Evolutionary conservation across 2,113 vertebrate species (phyloP).

Genomic region (Coryphaenoides rupestris): DNA sequence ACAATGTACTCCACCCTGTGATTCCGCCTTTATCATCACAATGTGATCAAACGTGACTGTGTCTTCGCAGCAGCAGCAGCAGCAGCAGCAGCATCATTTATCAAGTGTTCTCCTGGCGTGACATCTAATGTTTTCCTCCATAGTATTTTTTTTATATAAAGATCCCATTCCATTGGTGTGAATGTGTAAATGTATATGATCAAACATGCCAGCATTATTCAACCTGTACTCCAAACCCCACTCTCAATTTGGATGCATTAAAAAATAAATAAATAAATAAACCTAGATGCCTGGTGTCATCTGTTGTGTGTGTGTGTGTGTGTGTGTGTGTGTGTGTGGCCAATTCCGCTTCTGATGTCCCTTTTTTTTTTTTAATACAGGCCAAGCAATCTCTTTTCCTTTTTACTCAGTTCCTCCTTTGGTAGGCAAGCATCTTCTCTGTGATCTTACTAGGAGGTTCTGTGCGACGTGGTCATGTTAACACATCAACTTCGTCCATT

Average conservation of each 20-base stretch:
- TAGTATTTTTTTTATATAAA: constrained; percentile 58
- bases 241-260: constrained; percentile 61
- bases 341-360: no score
- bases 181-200: constrained; percentile 66
- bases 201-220: constrained; percentile 50
- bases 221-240: constrained; percentile 32
- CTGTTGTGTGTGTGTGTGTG: background rate
- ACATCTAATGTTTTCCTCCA: constrained; percentile 46
- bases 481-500: no score
- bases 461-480: no score
- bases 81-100: constrained; percentile 39
- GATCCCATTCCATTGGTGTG: constrained; percentile 61
- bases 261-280: constrained; percentile 61
- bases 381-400: no score
- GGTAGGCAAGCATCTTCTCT: no score
- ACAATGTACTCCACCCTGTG: constrained; percentile 26
- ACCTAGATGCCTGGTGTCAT: constrained; percentile 32
- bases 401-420: no score
- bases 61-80: constrained; percentile 34
- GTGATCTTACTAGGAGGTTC: no score
- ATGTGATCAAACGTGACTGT: constrained; percentile 32
- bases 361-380: no score
- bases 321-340: background rate
- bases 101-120: constrained; percentile 38
- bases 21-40: constrained; percentile 34